phyloP scores from a whole-genome alignment of 2,113 vertebrate species.

The Platichthys flesus region DNA sequence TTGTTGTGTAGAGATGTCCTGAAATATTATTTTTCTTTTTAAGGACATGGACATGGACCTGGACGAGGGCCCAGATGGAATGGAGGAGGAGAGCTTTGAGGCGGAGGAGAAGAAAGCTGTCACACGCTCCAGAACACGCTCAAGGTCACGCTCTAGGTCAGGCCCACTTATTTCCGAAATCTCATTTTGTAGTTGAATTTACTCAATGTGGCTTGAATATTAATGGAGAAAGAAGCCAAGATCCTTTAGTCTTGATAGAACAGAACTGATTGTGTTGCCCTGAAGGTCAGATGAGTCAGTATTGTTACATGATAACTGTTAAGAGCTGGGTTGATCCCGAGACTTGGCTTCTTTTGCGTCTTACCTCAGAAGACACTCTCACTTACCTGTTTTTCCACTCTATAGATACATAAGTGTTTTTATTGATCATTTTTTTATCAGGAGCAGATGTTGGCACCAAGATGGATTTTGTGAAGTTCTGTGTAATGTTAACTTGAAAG shows the following conservation, averaged over 20 bases:
- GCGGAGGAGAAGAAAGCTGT: constrained; percentile 91
- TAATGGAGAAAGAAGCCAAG: not conserved
- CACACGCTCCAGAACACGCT: constrained; percentile 93
- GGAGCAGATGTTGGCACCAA: too few relatives aligned
- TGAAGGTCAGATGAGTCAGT: not conserved
- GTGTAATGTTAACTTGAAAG: too few relatives aligned
- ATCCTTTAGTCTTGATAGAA: not conserved
- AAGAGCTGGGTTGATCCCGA: too few relatives aligned
- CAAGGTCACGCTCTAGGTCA: constrained; percentile 95
- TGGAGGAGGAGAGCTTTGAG: constrained; percentile 93
- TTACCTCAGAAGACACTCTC: not conserved
- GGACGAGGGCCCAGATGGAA: constrained; percentile 92
- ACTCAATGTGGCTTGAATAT: not conserved
- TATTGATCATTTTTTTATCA: not conserved
- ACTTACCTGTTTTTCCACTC: not conserved
- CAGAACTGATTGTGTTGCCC: not conserved
- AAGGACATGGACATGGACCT: constrained; percentile 95
- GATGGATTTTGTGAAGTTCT: too few relatives aligned
- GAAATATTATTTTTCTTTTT: not conserved
- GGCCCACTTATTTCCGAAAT: constrained; percentile 16
- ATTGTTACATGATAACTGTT: too few relatives aligned
- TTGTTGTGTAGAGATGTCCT: not conserved
- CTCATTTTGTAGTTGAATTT: not conserved
- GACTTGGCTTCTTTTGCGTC: not conserved
- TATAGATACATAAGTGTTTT: not conserved